These are phyloP conservation scores for Prorops nasuta DNA, from an alignment of 1,140 invertebrate genomes.

Conservation along the genomic window DNA sequence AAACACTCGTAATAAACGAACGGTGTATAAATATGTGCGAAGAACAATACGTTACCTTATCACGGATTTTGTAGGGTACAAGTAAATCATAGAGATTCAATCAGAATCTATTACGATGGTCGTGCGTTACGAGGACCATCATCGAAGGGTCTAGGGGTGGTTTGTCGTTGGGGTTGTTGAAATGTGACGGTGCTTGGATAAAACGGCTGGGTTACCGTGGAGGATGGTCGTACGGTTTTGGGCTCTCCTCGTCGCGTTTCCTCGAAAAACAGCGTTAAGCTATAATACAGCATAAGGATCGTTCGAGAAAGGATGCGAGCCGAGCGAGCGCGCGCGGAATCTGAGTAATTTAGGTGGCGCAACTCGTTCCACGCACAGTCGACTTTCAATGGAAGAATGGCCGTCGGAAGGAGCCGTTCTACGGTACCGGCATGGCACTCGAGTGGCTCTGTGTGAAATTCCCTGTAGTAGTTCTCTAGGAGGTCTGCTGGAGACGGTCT, in stretches of 20 bases:
- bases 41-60: too few relatives aligned
- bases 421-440: neutral
- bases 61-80: too few relatives aligned
- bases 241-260: too few relatives aligned
- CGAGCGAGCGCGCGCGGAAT: constrained; percentile 18
- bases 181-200: constrained; percentile 2
- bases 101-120: constrained; percentile 33
- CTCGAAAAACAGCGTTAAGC: too few relatives aligned
- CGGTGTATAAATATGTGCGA: too few relatives aligned
- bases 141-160: too few relatives aligned
- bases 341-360: constrained; percentile 19
- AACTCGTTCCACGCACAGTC: constrained; percentile 15
- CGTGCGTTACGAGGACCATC: constrained; percentile 22
- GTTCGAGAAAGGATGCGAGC: too few relatives aligned
- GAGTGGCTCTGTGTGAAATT: constrained; percentile 19
- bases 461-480: neutral
- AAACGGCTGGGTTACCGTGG: neutral
- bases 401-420: constrained; percentile 7
- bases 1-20: too few relatives aligned
- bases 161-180: constrained; percentile 14
- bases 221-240: too few relatives aligned
- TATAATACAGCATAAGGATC: too few relatives aligned
- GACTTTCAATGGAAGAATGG: constrained; percentile 16
- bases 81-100: constrained; percentile 43
- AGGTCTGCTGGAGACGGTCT: neutral